Evolutionary conservation across 2,797 vertebrate species (phyloP).

Genomic region (Acrocephalus scirpaceus): DNA sequence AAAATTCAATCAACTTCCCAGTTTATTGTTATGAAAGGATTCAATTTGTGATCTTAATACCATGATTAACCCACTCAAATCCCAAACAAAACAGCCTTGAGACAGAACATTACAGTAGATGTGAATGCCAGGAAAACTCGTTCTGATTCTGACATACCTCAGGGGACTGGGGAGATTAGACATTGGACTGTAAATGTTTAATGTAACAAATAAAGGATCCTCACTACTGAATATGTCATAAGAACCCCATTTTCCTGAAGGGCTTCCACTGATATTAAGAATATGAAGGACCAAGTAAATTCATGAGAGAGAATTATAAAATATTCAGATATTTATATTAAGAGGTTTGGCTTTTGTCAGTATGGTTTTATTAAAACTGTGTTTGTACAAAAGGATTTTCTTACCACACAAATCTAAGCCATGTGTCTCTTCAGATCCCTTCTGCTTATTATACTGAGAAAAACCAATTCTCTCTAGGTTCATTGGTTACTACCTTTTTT

Average conservation of each 20-base stretch:
- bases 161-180: background rate
- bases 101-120: slow-evolving; percentile 38
- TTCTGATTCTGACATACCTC: background rate
- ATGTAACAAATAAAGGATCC: slow-evolving; percentile 41
- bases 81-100: slow-evolving; percentile 22
- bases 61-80: slow-evolving; percentile 32
- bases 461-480: background rate
- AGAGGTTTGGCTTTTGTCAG: background rate
- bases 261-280: background rate
- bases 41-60: slow-evolving; percentile 20
- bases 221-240: background rate
- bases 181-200: slow-evolving; percentile 5
- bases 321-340: background rate
- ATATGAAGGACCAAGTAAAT: background rate
- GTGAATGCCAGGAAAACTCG: slow-evolving; percentile 15
- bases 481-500: background rate
- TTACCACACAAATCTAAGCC: background rate
- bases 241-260: slow-evolving; percentile 2
- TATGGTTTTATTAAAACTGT: background rate
- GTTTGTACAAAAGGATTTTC: background rate
- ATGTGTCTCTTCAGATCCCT: background rate
- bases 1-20: slow-evolving; percentile 55
- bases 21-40: background rate
- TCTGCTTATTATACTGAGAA: background rate
- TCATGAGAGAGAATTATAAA: background rate